phyloP scores from a whole-genome alignment of 2,888 invertebrate species.

The Agrilus cyanescens region DNA sequence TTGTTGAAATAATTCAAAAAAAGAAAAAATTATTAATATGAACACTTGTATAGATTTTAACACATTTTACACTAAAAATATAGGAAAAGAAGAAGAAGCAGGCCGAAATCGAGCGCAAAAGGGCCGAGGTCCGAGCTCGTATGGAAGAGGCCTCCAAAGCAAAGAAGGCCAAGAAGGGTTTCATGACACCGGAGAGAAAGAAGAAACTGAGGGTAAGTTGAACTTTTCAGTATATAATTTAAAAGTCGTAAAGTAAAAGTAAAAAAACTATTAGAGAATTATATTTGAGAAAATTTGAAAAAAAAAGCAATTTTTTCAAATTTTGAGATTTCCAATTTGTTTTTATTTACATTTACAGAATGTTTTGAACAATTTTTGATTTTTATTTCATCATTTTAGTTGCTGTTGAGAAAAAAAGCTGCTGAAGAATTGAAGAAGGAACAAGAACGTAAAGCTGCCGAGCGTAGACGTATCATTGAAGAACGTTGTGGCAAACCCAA shows the following conservation, averaged over 20 bases:
- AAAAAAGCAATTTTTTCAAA: too few relatives aligned
- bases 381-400: slow-evolving; percentile 41
- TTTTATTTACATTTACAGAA: too few relatives aligned
- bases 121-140: slow-evolving; percentile 96
- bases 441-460: slow-evolving; percentile 96
- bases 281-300: too few relatives aligned
- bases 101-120: slow-evolving; percentile 95
- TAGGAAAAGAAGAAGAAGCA: slow-evolving; percentile 97
- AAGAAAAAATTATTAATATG: too few relatives aligned
- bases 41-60: slow-evolving; percentile 5
- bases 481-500: slow-evolving; percentile 90
- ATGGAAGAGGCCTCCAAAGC: slow-evolving; percentile 98
- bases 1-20: too few relatives aligned
- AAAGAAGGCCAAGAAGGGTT: slow-evolving; percentile 99
- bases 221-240: background rate
- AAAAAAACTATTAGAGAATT: too few relatives aligned
- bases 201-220: slow-evolving; percentile 94
- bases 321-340: too few relatives aligned
- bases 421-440: slow-evolving; percentile 99
- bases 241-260: too few relatives aligned
- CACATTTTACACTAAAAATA: slow-evolving; percentile 16
- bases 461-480: slow-evolving; percentile 93
- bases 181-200: slow-evolving; percentile 99
- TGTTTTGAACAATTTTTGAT: background rate
- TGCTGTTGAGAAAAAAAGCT: slow-evolving; percentile 99